These are phyloP conservation scores for Malaclemys terrapin DNA, from an alignment of 2,113 vertebrate genomes.

Conservation along the genomic window DNA sequence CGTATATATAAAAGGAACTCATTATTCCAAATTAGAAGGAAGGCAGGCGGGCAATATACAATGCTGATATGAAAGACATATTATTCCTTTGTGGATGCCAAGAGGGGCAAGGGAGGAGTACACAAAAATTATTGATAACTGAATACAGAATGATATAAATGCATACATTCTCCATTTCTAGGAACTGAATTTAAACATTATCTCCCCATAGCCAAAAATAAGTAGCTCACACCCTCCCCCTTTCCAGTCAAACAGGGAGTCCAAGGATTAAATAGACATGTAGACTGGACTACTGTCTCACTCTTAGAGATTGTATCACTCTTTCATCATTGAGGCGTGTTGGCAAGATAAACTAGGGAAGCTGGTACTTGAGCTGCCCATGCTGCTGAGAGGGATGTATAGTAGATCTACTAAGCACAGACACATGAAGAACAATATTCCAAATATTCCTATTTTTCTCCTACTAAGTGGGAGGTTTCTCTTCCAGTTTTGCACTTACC, in stretches of 20 bases:
- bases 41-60: not conserved
- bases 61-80: not conserved
- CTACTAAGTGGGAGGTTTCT: not conserved
- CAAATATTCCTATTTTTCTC: not conserved
- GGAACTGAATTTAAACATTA: not conserved
- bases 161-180: not conserved
- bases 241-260: not conserved
- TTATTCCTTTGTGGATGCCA: not conserved
- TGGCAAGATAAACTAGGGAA: not conserved
- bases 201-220: not conserved
- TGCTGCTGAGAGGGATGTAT: not conserved
- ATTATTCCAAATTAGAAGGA: not conserved
- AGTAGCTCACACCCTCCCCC: not conserved
- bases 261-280: not conserved
- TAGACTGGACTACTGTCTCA: not conserved
- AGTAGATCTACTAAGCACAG: not conserved
- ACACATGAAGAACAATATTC: not conserved
- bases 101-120: too few species aligned
- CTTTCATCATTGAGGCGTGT: not conserved
- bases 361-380: not conserved
- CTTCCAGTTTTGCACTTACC: slow-evolving; percentile 73
- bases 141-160: not conserved
- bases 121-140: not conserved
- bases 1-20: not conserved
- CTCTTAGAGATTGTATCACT: not conserved